Evolutionary conservation across 2,888 invertebrate species (phyloP), one percentile per base, ranked within the genome.

Genomic region (Drosophila siamana): DNA sequence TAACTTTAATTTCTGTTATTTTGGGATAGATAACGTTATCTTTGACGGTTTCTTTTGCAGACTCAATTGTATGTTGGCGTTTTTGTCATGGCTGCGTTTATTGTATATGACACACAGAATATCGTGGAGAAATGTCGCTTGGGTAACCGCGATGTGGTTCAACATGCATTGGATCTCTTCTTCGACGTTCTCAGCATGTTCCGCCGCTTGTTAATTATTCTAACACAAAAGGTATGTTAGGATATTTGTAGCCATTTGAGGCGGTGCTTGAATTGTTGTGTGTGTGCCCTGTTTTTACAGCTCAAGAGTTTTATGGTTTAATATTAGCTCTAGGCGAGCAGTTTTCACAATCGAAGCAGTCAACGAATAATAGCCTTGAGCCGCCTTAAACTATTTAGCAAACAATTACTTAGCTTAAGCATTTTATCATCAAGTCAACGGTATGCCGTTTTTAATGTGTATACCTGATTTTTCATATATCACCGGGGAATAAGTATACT

Each of bases 81-180:
- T 55, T 93, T 95, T 80, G 94, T 98, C 44, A 98, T 99, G 96
- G 98, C 98, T 90, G 98, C 96, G 63, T 99, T 99, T 92, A 95
- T 99, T 11, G 94, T 99, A 74, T 99, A 97, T 90, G 99, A 99
- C 92, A 99, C 99, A n/a, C 99, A 99, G 93, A 93, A 97, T 78
- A 98, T 99, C 80, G 96, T 99, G 86, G 98, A 98, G 92, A 98
- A 98, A 92, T 95, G 96, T 80, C 95, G 97, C 73, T 94, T 94
- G 92, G 98, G 99, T 68, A 98, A 95, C 93, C 96, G 96, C 91
- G 99, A 99, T 93, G 98, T 97, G 92, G 96, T 99, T 77, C 94
- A 95, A 92, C 98, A 99, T 92, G 96, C 98, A 11, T 94, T 99
- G 79, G 97, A 98, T 90, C 93, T 99, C 74, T 99, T 99, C 94